Conservation (phyloP, 2,797 vertebrate genomes). For the Rhincodon typus region DNA sequence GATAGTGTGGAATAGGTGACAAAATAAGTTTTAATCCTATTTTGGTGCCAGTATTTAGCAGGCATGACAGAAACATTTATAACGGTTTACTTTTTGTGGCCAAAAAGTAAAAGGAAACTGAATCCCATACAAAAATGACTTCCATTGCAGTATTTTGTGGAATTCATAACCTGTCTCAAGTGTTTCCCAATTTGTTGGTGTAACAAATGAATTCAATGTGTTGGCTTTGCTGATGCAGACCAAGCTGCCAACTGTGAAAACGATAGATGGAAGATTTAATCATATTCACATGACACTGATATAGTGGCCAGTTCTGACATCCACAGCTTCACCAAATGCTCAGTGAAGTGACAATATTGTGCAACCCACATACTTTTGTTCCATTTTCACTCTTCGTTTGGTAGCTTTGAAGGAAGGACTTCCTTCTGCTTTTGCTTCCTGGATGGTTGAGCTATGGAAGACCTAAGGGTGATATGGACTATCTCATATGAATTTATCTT, state of each 20-base stretch:
- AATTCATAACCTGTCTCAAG: neutral
- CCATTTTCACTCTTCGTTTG: neutral
- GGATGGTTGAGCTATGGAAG: neutral
- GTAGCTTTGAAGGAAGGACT: neutral
- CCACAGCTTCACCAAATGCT: neutral
- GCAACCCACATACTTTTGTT: neutral
- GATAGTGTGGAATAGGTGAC: neutral
- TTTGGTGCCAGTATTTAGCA: neutral
- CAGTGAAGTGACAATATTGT: neutral
- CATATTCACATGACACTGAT: neutral
- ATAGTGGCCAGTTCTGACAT: neutral
- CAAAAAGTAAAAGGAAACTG: neutral
- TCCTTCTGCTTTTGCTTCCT: neutral
- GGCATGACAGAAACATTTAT: neutral
- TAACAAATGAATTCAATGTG: slow-evolving; percentile 20
- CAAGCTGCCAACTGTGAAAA: slow-evolving; percentile 19
- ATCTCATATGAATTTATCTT: neutral
- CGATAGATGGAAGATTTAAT: slow-evolving; percentile 11
- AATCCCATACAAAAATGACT: neutral
- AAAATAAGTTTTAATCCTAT: neutral
- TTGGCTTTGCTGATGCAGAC: neutral
- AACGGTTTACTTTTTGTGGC: neutral
- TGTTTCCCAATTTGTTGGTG: neutral
- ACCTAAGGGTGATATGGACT: neutral
- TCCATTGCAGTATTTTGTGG: neutral